A percentile compares a stretch with the other conserved stretches of the same genome.
These are phyloP conservation scores for Lethenteron camtschaticum DNA, from an alignment of 2,113 vertebrate species.

Conservation along the genomic window DNA sequence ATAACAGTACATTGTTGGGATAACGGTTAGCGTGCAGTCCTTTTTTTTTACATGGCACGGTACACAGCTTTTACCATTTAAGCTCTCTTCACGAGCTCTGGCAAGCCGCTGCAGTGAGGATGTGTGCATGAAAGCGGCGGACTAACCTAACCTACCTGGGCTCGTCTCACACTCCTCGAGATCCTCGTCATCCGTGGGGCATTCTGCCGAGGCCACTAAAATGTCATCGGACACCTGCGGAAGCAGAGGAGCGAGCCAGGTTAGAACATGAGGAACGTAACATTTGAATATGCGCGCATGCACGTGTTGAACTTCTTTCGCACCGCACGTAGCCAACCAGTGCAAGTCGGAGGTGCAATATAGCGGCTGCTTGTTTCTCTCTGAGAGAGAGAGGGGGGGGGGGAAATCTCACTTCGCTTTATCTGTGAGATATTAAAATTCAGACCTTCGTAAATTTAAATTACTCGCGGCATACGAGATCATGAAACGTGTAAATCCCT, in stretches of 20 bases:
- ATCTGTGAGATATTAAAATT: too few species aligned
- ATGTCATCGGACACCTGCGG: conserved; percentile 68
- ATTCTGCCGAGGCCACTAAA: conserved; percentile 71
- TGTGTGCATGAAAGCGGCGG: neutral
- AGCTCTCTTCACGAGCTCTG: neutral
- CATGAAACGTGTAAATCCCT: too few species aligned
- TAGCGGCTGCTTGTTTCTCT: too few species aligned
- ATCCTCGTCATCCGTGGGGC: conserved; percentile 76
- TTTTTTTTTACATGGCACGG: neutral
- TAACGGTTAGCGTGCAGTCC: neutral
- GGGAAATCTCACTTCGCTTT: too few species aligned
- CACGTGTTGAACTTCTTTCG: too few species aligned
- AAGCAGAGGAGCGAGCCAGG: neutral
- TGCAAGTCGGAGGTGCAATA: too few species aligned
- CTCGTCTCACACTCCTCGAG: conserved; percentile 78
- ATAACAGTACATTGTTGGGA: neutral
- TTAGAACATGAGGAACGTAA: too few species aligned
- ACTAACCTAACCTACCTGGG: conserved; percentile 44
- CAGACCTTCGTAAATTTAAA: too few species aligned
- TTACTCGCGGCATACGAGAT: too few species aligned
- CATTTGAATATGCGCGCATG: too few species aligned
- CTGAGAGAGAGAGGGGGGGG: too few species aligned
- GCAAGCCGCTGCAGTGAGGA: neutral
- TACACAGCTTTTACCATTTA: neutral
- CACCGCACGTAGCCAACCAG: too few species aligned